These are phyloP conservation scores for Spodoptera frugiperda DNA, from an alignment of 1,140 invertebrate genomes.

Conservation along the genomic window DNA sequence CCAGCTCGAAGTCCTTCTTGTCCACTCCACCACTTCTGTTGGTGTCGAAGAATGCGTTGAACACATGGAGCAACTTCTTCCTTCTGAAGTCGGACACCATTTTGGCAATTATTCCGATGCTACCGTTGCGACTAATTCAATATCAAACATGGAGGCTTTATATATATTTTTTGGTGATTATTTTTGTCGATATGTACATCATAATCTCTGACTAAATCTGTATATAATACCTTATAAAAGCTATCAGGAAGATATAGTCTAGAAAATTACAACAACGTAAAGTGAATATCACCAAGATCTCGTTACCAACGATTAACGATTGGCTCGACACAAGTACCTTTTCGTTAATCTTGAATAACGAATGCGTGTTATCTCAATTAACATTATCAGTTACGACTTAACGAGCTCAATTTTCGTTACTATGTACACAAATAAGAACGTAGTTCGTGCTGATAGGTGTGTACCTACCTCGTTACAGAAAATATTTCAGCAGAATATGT, in stretches of 20 bases:
- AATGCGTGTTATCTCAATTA: neutral
- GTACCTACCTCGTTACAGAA: no score
- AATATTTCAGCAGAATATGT: no score
- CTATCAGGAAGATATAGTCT: neutral
- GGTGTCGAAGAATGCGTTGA: conserved; percentile 94
- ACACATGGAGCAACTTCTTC: conserved; percentile 94
- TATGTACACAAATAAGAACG: neutral
- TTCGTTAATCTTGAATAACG: conserved; percentile 28
- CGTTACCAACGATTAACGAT: conserved; percentile 25
- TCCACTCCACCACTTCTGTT: conserved; percentile 93
- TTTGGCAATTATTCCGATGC: conserved; percentile 62
- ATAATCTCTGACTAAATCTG: conserved; percentile 23
- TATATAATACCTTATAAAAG: conserved; percentile 23
- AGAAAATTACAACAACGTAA: conserved; percentile 3
- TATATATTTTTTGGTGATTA: conserved; percentile 37
- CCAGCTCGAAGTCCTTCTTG: conserved; percentile 92
- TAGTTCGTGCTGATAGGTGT: neutral
- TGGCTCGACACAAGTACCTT: neutral
- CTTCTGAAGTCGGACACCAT: conserved; percentile 95
- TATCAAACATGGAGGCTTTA: conserved; percentile 23
- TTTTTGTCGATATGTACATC: neutral
- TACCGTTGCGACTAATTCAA: neutral
- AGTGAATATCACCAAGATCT: neutral
- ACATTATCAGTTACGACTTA: neutral
- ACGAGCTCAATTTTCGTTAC: conserved; percentile 9